A percentile compares a stretch with the other conserved stretches of the same genome.
These are phyloP conservation scores for Gorilla gorilla DNA, from an alignment of 2,113 vertebrate species.

Conservation along the genomic window DNA sequence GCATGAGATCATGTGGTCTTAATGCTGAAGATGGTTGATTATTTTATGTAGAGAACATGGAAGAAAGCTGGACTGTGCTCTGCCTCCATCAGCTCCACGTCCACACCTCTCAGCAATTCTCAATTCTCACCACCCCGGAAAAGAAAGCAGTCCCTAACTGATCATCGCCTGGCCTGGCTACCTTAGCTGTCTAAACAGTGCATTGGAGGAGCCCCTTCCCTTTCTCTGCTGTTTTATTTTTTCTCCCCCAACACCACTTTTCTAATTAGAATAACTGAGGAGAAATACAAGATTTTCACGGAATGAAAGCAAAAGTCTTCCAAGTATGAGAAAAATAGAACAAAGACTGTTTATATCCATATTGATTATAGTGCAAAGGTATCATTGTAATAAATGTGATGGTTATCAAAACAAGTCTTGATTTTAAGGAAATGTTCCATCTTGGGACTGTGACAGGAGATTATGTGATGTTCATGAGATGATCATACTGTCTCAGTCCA, in stretches of 20 bases:
- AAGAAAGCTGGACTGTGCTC: neutral
- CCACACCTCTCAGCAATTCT: neutral
- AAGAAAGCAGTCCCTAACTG: neutral
- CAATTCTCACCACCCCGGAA: neutral
- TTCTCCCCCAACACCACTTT: neutral
- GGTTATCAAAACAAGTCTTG: neutral
- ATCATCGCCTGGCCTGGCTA: no score
- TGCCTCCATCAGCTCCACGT: neutral
- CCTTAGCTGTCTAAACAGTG: neutral
- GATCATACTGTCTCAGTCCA: neutral
- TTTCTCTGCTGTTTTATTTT: neutral
- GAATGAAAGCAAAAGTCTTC: neutral
- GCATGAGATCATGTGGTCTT: neutral
- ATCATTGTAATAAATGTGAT: neutral
- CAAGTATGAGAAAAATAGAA: neutral
- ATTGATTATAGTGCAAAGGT: neutral
- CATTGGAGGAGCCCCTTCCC: neutral
- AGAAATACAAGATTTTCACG: neutral
- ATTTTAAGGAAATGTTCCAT: neutral
- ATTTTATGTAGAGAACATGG: neutral
- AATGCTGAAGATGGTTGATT: neutral
- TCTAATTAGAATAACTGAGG: neutral
- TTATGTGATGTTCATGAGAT: neutral
- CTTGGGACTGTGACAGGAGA: neutral
- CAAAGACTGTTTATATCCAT: neutral